Percentiles rank a stretch among this genome's conserved stretches.
Conservation (phyloP, 2,113 vertebrate species). For the Eublepharis macularius region DNA sequence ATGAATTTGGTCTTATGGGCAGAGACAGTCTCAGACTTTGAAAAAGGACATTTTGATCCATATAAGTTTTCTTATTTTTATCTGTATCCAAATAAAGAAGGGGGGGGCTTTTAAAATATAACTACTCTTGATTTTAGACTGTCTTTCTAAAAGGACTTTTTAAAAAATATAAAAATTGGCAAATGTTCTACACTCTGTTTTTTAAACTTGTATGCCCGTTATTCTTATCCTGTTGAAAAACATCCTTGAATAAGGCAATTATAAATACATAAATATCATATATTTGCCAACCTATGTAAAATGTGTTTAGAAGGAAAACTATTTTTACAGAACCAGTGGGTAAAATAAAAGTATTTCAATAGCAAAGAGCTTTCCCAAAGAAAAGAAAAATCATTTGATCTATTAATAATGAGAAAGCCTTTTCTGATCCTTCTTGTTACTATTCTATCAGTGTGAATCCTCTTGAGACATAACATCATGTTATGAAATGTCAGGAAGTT, state of each 20-base stretch:
- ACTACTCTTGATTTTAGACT: not conserved
- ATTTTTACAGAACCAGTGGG: not conserved
- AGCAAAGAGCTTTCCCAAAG: not conserved
- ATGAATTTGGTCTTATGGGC: no score
- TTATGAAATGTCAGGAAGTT: not conserved
- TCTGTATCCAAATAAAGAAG: not conserved
- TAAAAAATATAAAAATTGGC: not conserved
- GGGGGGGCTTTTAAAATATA: not conserved
- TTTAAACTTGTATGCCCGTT: not conserved
- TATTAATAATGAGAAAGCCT: not conserved
- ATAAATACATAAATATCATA: not conserved
- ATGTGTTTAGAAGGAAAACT: not conserved
- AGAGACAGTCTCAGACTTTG: not conserved
- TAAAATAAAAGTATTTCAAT: not conserved
- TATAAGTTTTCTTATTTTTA: not conserved
- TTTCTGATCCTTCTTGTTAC: conserved; percentile 2
- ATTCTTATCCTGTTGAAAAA: not conserved
- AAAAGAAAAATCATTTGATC: conserved; percentile 5
- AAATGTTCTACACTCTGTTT: not conserved
- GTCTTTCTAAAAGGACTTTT: not conserved
- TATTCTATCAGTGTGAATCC: not conserved
- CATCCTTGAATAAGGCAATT: not conserved
- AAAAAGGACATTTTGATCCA: not conserved
- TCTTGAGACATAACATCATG: not conserved
- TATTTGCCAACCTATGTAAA: not conserved